Base-by-base conservation (phyloP, 2,888 invertebrate genomes). In the Malacosoma neustria region DNA sequence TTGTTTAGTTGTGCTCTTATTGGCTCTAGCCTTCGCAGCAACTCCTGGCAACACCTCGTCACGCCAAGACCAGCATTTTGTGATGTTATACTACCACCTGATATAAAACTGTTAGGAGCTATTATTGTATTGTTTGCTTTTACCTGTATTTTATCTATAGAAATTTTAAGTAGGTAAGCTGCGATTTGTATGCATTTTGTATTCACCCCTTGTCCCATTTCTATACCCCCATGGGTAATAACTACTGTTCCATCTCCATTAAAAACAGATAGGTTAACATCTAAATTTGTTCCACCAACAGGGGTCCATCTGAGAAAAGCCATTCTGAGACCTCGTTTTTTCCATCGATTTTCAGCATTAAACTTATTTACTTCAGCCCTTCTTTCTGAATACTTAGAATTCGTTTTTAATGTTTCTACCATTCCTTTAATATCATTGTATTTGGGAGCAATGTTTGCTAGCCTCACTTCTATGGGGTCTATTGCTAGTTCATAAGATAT, bases 191-290 rank as follows among this genome's bases (percentile, higher is more conserved):
- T 86, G 4, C 88, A 87, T 88, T 90, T 75, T 3, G 93, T 93
- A 48, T 93, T 79, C 30, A 93, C 85, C 4, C 95, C 95, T 76
- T 96, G 95, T 0, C 95, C 95, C 69, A 91, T 89, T 80, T 93
- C 93, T 14, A 91, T 75, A 3, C 92, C 93, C 6, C 90, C 91
- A 48, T 93, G 93, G 0, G 88, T 75, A 7, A 95, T 82, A 1
- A 89, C 82, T 1, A 95, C 91, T 0, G 89, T 87, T 0, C 91
- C 92, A 63, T 93, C 92, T 1, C 86, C 81, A 22, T 57, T 54
- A 33, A 38, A 59, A 1, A 56, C 45, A 5, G 48, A 38, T 1
- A 58, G 1, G 33, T 51, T 58, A 0, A 54, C 42, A 11, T 49
- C 47, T 11, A 43, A 35, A 7, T 42, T 35, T 33, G 35, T 38